These are phyloP conservation scores for Luffia ferchaultella DNA, from an alignment of 2,888 invertebrate species.

Conservation along the genomic window DNA sequence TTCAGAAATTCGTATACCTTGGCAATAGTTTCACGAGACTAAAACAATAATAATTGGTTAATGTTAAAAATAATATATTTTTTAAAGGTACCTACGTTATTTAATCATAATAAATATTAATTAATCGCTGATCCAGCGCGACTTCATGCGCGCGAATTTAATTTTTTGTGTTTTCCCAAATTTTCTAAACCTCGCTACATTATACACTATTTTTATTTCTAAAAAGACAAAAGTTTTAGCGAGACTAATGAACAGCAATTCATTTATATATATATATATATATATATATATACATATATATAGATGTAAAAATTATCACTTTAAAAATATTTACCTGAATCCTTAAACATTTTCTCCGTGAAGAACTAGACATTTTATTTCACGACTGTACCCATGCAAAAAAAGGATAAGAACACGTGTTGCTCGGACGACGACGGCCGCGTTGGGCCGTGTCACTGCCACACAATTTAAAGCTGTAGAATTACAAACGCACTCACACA, in stretches of 20 bases:
- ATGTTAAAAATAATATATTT: not conserved
- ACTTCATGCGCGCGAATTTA: too few species aligned
- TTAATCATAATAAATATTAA: not conserved
- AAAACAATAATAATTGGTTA: not conserved
- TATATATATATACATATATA: not conserved
- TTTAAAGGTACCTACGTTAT: not conserved
- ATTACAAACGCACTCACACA: not conserved
- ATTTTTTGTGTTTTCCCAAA: too few species aligned
- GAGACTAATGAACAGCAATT: too few species aligned
- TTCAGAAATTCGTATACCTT: slow-evolving; percentile 12
- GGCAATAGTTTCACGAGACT: slow-evolving; percentile 11
- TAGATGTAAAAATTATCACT: slow-evolving; percentile 1
- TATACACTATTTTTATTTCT: too few species aligned
- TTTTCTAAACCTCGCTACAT: too few species aligned
- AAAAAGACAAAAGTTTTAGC: too few species aligned
- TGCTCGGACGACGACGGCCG: not conserved
- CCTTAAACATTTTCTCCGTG: slow-evolving; percentile 11
- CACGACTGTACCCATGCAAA: slow-evolving; percentile 3
- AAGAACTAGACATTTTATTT: slow-evolving; percentile 5
- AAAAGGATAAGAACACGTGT: slow-evolving; percentile 1
- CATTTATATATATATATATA: slow-evolving; percentile 4
- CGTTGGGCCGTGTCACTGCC: not conserved
- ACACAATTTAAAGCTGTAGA: slow-evolving; percentile 1
- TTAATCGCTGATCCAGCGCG: too few species aligned
- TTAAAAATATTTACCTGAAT: slow-evolving; percentile 11